phyloP scores from a whole-genome alignment of 2,113 vertebrate species.

The Polypterus senegalus region DNA sequence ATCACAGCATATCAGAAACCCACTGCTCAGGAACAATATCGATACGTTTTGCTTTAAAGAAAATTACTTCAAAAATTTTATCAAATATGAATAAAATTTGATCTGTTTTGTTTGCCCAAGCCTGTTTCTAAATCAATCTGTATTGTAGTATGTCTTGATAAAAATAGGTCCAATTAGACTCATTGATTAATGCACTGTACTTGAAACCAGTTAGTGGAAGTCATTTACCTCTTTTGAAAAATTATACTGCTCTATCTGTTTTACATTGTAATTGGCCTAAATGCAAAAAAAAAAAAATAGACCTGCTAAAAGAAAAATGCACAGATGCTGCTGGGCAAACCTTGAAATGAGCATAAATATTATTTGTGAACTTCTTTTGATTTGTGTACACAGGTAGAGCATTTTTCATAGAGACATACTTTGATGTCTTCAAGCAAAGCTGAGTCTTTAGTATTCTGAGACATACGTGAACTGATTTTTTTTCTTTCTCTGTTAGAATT shows the following conservation, averaged over 20 bases:
- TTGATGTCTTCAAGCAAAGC: neutral
- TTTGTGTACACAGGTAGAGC: neutral
- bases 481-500: too few relatives aligned
- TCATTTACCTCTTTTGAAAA: slow-evolving; percentile 1
- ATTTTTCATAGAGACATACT: neutral
- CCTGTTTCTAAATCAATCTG: neutral
- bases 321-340: neutral
- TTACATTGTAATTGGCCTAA: neutral
- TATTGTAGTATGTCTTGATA: neutral
- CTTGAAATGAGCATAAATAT: neutral
- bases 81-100: neutral
- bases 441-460: neutral
- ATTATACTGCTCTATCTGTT: neutral
- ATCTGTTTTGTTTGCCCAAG: neutral
- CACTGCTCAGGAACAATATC: neutral
- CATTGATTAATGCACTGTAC: slow-evolving; percentile 1
- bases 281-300: neutral
- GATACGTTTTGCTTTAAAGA: neutral
- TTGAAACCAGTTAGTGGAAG: neutral
- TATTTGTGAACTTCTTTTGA: neutral
- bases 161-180: neutral
- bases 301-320: neutral
- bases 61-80: neutral
- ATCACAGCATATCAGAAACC: neutral
- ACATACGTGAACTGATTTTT: neutral